phyloP scores from a whole-genome alignment of 1,140 invertebrate genomes.

The Nixonia krombeini region DNA sequence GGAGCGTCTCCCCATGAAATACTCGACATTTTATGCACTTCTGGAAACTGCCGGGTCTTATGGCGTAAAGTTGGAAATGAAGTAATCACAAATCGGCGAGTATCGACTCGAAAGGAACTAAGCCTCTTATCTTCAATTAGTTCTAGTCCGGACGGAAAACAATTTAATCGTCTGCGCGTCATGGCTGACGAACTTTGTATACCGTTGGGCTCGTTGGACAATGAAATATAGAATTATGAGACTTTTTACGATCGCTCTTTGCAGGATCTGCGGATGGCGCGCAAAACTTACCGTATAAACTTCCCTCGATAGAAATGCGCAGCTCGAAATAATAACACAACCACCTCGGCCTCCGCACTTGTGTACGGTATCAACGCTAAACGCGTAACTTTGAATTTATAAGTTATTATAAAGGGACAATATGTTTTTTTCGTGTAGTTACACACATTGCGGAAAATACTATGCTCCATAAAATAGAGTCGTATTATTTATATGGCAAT shows the following conservation, averaged over 20 bases:
- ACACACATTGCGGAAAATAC: too few relatives aligned
- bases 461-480: too few relatives aligned
- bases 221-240: constrained; percentile 45
- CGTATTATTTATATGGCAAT: too few relatives aligned
- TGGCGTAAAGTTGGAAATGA: constrained; percentile 38
- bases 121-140: constrained; percentile 50
- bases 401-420: too few relatives aligned
- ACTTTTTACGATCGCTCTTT: constrained; percentile 34
- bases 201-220: constrained; percentile 31
- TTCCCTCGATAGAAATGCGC: too few relatives aligned
- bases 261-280: constrained; percentile 14
- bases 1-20: constrained; percentile 15
- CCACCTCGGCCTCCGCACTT: too few relatives aligned
- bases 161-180: constrained; percentile 45
- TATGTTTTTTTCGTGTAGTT: too few relatives aligned
- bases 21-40: constrained; percentile 40
- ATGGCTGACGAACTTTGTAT: constrained; percentile 30
- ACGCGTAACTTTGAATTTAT: too few relatives aligned
- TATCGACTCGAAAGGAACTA: constrained; percentile 45
- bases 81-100: constrained; percentile 42
- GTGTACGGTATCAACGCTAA: too few relatives aligned
- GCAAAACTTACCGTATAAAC: constrained; percentile 18
- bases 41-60: constrained; percentile 25
- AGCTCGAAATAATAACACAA: too few relatives aligned
- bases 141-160: constrained; percentile 42